phyloP scores from a whole-genome alignment of 2,888 invertebrate genomes.

The Furcula furcula region DNA sequence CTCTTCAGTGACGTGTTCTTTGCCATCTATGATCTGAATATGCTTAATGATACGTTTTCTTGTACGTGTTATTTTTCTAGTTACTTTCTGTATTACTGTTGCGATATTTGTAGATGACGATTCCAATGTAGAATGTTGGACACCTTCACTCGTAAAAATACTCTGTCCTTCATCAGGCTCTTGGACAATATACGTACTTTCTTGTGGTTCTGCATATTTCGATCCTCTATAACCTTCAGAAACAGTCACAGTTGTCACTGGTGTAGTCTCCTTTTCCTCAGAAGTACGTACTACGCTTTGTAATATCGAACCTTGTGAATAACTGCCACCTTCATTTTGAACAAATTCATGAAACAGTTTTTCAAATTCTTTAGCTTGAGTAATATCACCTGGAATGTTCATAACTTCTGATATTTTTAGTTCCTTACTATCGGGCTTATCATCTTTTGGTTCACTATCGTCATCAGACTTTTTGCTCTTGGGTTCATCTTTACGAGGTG shows the following conservation, averaged over 20 bases:
- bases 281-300: constrained; percentile 16
- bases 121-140: constrained; percentile 43
- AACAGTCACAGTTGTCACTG: constrained; percentile 31
- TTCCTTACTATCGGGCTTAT: constrained; percentile 20
- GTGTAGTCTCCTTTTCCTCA: constrained; percentile 36
- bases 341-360: constrained; percentile 49
- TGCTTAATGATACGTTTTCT: constrained; percentile 88
- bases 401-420: constrained; percentile 16
- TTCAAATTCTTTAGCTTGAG: constrained; percentile 33
- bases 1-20: constrained; percentile 91
- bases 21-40: constrained; percentile 89
- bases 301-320: constrained; percentile 21
- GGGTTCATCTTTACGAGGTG: constrained; percentile 26
- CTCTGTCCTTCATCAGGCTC: constrained; percentile 43
- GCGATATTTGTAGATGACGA: constrained; percentile 57
- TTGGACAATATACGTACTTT: constrained; percentile 39
- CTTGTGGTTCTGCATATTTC: constrained; percentile 30
- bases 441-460: constrained; percentile 14
- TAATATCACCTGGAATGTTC: constrained; percentile 16
- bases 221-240: constrained; percentile 34
- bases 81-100: constrained; percentile 89
- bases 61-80: constrained; percentile 87
- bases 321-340: constrained; percentile 41
- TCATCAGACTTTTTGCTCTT: constrained; percentile 20
- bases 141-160: constrained; percentile 36